A percentile compares a stretch with the other conserved stretches of the same genome.
Conservation (phyloP, 2,888 invertebrate genomes). For the Drosophila bunnanda region DNA sequence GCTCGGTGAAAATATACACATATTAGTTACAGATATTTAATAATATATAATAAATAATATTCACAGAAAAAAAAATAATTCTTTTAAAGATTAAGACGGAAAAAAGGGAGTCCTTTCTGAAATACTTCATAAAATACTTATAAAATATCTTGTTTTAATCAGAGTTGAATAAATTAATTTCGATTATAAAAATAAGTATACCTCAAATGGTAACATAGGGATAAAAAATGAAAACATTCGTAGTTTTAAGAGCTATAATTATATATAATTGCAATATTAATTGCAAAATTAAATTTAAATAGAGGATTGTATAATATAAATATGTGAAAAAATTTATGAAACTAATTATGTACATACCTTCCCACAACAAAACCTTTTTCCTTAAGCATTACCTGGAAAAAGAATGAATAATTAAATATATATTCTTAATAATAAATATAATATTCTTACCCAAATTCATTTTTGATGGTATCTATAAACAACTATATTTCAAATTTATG, state of each 20-base stretch:
- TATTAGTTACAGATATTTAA: too few species aligned
- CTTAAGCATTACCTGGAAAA: background rate
- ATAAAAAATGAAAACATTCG: too few species aligned
- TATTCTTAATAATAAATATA: too few species aligned
- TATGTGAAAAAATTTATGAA: background rate
- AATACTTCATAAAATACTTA: background rate
- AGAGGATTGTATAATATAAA: background rate
- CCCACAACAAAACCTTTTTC: background rate
- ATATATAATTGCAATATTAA: background rate
- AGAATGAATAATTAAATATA: too few species aligned
- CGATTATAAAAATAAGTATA: background rate
- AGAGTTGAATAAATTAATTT: background rate
- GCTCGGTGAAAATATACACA: slow-evolving; percentile 13
- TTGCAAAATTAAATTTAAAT: background rate
- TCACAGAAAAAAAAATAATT: background rate
- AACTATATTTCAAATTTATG: background rate
- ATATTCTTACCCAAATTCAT: background rate
- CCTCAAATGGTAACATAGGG: too few species aligned
- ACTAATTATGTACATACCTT: background rate
- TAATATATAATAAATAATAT: too few species aligned
- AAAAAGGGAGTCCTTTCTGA: background rate
- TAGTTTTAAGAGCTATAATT: too few species aligned
- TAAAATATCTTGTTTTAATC: background rate
- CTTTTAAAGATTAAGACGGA: too few species aligned
- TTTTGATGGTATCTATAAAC: background rate